A percentile compares a stretch with the other conserved stretches of the same genome.
Evolutionary conservation across 2,113 vertebrate species (phyloP).

Genomic region (Strix uralensis): DNA sequence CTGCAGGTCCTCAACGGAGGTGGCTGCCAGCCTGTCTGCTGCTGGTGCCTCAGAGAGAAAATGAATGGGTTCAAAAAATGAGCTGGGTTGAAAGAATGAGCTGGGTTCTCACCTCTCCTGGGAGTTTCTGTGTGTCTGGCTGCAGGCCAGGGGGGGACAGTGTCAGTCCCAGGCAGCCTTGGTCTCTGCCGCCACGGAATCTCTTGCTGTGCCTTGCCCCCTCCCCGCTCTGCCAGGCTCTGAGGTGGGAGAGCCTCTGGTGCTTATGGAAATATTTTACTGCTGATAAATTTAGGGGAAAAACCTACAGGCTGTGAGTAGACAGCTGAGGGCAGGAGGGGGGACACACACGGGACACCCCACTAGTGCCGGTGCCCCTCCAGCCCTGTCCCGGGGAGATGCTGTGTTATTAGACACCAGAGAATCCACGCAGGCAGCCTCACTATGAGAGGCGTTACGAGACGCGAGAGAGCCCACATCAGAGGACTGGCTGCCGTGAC

Average conservation of each 20-base stretch:
- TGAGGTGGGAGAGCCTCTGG: not conserved
- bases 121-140: not conserved
- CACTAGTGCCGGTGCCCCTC: not conserved
- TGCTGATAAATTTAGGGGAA: constrained; percentile 59
- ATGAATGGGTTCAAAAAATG: not conserved
- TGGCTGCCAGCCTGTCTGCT: not conserved
- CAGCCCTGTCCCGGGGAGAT: not conserved
- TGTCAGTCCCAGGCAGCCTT: not conserved
- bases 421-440: not conserved
- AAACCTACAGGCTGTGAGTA: not conserved
- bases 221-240: not conserved
- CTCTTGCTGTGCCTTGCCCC: constrained; percentile 49
- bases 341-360: not conserved
- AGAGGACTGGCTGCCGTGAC: not conserved
- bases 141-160: not conserved
- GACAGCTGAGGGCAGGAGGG: not conserved
- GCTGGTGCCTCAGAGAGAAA: not conserved
- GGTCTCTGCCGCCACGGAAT: not conserved
- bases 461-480: not conserved
- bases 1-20: not conserved
- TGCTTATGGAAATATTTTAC: constrained; percentile 71
- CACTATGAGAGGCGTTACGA: not conserved
- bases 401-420: not conserved
- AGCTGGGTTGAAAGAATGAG: not conserved
- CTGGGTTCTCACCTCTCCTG: not conserved